Base-by-base conservation (phyloP, 2,888 invertebrate species). In the Parnassius apollo region DNA sequence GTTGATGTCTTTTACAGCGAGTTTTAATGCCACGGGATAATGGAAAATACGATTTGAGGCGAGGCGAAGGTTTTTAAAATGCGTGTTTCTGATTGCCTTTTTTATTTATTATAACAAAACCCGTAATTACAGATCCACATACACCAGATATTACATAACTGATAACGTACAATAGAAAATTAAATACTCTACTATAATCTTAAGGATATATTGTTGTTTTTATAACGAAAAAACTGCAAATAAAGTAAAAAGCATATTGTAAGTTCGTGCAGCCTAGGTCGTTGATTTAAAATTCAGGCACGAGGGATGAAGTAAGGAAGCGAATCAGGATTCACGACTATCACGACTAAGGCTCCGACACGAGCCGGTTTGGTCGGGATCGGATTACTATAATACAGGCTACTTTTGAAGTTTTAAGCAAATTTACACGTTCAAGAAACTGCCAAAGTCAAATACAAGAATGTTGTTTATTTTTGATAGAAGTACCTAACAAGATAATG, bases 1-100 rank as follows among this genome's bases (percentile, higher is more conserved):
- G 90, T 90, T 89, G 88, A 91, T 85, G 88, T 91, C 91, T 89
- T 90, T 90, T 88, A 77, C 78, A 84, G 77, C 76, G 75, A 78
- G 76, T 75, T 78, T 75, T 71, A 73, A 59, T 44, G 60, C 52
- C 62, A 65, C 67, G 71, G 69, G 83, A 85, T 78, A 82, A 75
- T 85, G 59, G 72, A 62, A 67, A 74, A 75, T 57, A 62, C 18
- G 13, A 49, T 49, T 4, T 8, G 18, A 49, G 49, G 35, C 9
- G 45, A 51, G 11, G 55, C 25, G 13, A 44, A 50, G 59, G 62
- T 62, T 57, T 46, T 57, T 52, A 13, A 18, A 56, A 50, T n/a
- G 11, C 13, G 7, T 48, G 35, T 35, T 35, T 35, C 35, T 35
- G 35, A 2, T 44, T 42, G 9, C 10, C 18, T 49, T 57, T 51